Base-by-base conservation (phyloP, 2,888 invertebrate genomes). In the Phengaris arion region DNA sequence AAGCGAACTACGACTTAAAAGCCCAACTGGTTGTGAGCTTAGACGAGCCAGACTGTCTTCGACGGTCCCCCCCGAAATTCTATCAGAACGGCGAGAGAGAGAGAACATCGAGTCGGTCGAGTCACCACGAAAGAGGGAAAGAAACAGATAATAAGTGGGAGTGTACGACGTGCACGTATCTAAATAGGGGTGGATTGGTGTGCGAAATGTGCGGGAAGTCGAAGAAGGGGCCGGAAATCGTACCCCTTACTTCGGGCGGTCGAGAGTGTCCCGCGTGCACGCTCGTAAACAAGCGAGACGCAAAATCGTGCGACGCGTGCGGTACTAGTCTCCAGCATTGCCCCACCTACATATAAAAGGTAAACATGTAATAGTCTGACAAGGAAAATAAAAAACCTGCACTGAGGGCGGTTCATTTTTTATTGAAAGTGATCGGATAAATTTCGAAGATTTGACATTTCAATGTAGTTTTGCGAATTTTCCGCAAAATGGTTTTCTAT, bases 181-280 rank as follows among this genome's bases (percentile, higher is more conserved):
- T 96, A 13, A 97, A 97, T 83, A 86, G 87, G 3, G 82, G 85
- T 0, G 81, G 84, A 0, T 86, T 87, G 45, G 94, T 94, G 45
- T 97, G 97, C 84, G 96, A 96, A 78, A 96, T 97, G 94, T 97
- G 97, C 82, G 95, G 95, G 45, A 96, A 96, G 84, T 95, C 95
- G 0, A 93, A 92, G 75, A 85, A 85, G 70, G 95, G 95, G 0
- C 94, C 95, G 6, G 95, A 95, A 81, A 93, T 94, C 46, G 94
- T 94, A 78, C 96, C 96, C 0, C 89, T 97, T 70, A 95, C 95
- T 22, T 95, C 96, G 10, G 97, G 97, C 0, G 97, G 97, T 0
- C 94, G 96, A 73, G 95, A 96, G 85, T 97, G 97, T 80, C 95
- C 96, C 0, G 90, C 95, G 48, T 97, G 97, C 85, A 97, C 97